A percentile compares a stretch with the other conserved stretches of the same genome.
Conservation (phyloP, 2,797 vertebrate genomes). For the Ataeniobius toweri region DNA sequence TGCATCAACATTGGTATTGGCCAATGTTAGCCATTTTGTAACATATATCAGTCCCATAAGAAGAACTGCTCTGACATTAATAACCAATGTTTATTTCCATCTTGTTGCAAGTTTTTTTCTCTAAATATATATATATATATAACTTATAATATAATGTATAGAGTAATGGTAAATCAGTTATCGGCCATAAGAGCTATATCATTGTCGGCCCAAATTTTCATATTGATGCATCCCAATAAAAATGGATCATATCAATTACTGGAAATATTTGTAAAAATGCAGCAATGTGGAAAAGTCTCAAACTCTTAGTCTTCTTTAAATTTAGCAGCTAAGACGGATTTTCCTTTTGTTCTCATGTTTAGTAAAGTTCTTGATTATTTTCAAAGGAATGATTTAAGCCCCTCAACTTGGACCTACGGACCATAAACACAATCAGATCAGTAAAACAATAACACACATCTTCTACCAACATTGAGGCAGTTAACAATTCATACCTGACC, state of each 20-base stretch:
- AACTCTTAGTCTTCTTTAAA: not conserved
- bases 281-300: not conserved
- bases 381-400: not conserved
- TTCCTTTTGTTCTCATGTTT: not conserved
- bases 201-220: no score
- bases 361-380: not conserved
- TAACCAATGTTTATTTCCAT: not conserved
- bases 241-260: not conserved
- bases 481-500: no score
- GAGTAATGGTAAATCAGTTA: no score
- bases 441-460: no score
- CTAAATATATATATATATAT: no score
- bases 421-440: not conserved
- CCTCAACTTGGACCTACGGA: not conserved
- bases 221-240: not conserved
- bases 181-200: no score
- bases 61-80: not conserved
- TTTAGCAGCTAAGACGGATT: not conserved
- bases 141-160: no score
- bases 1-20: not conserved
- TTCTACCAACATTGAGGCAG: no score
- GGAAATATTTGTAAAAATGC: not conserved
- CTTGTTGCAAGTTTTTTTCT: not conserved
- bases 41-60: not conserved
- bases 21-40: no score